Percentiles rank a stretch among this genome's conserved stretches.
Conservation (phyloP, 2,888 invertebrate genomes). For the Hylaea fasciaria region DNA sequence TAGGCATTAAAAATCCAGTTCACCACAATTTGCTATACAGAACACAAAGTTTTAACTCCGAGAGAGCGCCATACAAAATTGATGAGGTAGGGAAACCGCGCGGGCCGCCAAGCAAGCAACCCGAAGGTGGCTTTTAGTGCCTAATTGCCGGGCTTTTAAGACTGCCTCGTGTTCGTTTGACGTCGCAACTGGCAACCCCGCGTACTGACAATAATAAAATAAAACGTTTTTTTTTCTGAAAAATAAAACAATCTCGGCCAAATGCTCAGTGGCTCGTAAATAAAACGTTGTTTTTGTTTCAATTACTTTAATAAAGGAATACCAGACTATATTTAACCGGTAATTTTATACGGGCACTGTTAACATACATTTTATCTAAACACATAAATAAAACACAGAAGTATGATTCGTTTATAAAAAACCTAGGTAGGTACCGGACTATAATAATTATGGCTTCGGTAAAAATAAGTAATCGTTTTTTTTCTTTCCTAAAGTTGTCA, state of each 20-base stretch:
- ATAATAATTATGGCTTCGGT: too few species aligned
- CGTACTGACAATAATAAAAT: slow-evolving; percentile 61
- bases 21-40: slow-evolving; percentile 41
- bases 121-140: slow-evolving; percentile 84
- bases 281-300: not conserved
- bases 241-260: slow-evolving; percentile 25
- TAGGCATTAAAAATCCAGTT: slow-evolving; percentile 36
- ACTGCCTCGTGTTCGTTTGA: slow-evolving; percentile 80
- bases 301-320: too few species aligned
- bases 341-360: too few species aligned
- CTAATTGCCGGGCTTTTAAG: slow-evolving; percentile 85
- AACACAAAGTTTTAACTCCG: slow-evolving; percentile 66
- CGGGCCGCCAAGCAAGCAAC: slow-evolving; percentile 66
- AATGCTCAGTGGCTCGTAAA: slow-evolving; percentile 8
- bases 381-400: too few species aligned
- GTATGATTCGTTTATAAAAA: too few species aligned
- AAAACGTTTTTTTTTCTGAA: slow-evolving; percentile 43
- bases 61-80: slow-evolving; percentile 81
- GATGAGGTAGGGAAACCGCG: slow-evolving; percentile 80
- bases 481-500: too few species aligned
- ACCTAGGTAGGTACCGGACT: too few species aligned
- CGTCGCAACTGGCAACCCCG: slow-evolving; percentile 54
- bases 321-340: too few species aligned
- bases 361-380: too few species aligned
- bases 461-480: too few species aligned